Evolutionary conservation across 2,113 vertebrate species (phyloP).

Genomic region (Cranoglanis bouderius): DNA sequence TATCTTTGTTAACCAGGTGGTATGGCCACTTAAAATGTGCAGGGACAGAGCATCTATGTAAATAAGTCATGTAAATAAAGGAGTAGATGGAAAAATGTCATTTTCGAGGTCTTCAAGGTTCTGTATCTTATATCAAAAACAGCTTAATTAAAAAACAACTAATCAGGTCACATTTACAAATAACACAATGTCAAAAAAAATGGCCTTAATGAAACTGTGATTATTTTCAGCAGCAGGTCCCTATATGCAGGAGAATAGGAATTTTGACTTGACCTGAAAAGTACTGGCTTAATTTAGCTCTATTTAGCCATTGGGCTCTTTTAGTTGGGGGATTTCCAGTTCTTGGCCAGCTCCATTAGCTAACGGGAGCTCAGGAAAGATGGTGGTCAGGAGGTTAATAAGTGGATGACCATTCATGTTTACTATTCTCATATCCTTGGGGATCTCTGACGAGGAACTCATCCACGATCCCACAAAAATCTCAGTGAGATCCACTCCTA

Average conservation of each 20-base stretch:
- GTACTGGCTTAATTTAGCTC: constrained; percentile 37
- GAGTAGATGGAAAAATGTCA: constrained; percentile 50
- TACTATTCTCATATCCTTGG: constrained; percentile 45
- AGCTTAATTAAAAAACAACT: not conserved
- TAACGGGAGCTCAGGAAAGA: constrained; percentile 36
- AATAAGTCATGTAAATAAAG: constrained; percentile 54
- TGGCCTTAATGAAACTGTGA: constrained; percentile 9
- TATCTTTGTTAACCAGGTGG: constrained; percentile 33
- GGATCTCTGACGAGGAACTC: constrained; percentile 28
- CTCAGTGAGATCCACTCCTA: constrained; percentile 28
- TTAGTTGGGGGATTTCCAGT: constrained; percentile 43
- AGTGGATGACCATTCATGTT: constrained; percentile 47
- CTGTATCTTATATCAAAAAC: not conserved
- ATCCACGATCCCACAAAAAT: constrained; percentile 36
- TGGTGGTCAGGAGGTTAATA: constrained; percentile 51
- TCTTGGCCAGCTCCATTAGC: constrained; percentile 36
- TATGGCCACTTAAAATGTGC: constrained; percentile 49
- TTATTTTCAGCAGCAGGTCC: constrained; percentile 27
- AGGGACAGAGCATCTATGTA: not conserved
- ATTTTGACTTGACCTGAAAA: constrained; percentile 37
- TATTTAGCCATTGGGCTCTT: constrained; percentile 34
- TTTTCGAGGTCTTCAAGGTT: constrained; percentile 13
- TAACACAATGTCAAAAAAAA: not conserved
- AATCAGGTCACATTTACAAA: not conserved
- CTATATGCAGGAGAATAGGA: constrained; percentile 27